Conservation (phyloP, 2,113 vertebrate species). For the Cardinalis cardinalis region DNA sequence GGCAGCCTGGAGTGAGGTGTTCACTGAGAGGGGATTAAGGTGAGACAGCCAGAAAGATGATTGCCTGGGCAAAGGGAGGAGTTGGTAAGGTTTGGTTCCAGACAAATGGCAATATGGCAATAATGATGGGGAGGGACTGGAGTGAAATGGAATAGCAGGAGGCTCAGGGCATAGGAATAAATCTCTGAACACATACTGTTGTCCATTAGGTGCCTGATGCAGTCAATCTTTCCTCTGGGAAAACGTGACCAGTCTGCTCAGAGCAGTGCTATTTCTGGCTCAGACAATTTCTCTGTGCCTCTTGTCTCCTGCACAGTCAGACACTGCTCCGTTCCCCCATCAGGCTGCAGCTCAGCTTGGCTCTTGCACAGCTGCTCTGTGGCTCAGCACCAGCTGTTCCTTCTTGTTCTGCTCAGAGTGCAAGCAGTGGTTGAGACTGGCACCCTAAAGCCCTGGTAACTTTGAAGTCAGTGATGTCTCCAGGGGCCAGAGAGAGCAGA, state of each 20-base stretch:
- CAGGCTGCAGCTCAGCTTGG: neutral
- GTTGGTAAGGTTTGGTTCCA: neutral
- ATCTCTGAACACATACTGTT: accelerated
- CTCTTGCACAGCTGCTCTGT: neutral
- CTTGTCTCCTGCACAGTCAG: neutral
- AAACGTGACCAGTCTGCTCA: neutral
- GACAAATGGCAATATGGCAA: neutral
- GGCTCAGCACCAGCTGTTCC: neutral
- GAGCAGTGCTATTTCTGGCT: slow-evolving; percentile 12
- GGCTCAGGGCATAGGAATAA: neutral
- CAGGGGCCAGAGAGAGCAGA: neutral
- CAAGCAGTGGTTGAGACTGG: neutral
- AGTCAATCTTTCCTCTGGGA: neutral
- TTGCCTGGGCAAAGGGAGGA: neutral
- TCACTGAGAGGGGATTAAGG: neutral
- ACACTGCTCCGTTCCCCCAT: neutral
- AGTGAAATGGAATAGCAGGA: neutral
- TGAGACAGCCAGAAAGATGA: neutral
- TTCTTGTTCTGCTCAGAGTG: neutral
- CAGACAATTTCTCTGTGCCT: neutral
- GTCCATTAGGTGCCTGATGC: neutral
- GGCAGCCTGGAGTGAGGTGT: neutral
- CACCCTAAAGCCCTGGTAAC: neutral
- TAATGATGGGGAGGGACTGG: neutral
- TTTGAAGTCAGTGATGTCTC: neutral